A percentile compares a stretch with the other conserved stretches of the same genome.
These are phyloP conservation scores for Callaeas wilsoni DNA, from an alignment of 2,113 vertebrate species.

Conservation along the genomic window DNA sequence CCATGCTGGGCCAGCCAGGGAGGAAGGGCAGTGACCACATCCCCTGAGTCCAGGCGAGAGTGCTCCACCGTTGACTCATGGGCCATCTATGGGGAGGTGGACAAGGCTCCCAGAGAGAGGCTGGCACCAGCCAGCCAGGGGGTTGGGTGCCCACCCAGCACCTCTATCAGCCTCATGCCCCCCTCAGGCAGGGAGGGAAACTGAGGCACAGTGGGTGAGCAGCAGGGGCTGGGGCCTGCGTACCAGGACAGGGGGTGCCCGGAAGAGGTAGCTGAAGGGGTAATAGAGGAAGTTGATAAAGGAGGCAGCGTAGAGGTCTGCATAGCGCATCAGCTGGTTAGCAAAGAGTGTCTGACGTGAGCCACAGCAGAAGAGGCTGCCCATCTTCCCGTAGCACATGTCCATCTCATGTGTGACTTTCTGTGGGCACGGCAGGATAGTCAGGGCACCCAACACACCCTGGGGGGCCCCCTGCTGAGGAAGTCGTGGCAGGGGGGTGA, in stretches of 20 bases:
- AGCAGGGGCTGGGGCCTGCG: rapidly evolving
- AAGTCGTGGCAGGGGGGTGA: neutral
- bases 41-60: neutral
- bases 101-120: neutral
- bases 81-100: conserved; percentile 69
- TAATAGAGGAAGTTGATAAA: conserved; percentile 98
- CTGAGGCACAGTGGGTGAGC: rapidly evolving
- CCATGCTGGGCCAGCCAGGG: neutral
- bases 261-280: conserved; percentile 98
- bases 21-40: neutral
- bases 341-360: conserved; percentile 96
- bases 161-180: neutral
- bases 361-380: conserved; percentile 94
- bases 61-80: conserved; percentile 71
- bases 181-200: neutral
- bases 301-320: conserved; percentile 92
- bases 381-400: conserved; percentile 99
- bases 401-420: conserved; percentile 99
- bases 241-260: conserved; percentile 92
- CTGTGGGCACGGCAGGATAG: conserved; percentile 36
- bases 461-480: rapidly evolving
- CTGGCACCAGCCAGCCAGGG: neutral
- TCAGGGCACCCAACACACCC: rapidly evolving
- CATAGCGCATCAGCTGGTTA: conserved; percentile 96
- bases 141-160: neutral